phyloP scores from a whole-genome alignment of 2,797 vertebrate genomes.

The Hippopotamyrus pictus region DNA sequence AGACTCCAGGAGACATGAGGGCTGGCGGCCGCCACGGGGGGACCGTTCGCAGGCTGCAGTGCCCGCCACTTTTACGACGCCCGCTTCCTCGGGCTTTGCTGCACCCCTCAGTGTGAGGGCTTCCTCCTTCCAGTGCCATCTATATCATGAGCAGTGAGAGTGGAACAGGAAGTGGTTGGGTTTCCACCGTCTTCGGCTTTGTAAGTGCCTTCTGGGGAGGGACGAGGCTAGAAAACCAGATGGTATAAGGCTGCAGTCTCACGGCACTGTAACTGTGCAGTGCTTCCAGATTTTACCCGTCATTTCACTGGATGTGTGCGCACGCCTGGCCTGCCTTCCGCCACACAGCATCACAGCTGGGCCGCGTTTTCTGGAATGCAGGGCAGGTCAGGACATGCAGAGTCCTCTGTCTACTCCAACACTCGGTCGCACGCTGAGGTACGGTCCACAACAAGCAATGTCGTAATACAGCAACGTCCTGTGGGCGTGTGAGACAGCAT shows the following conservation, averaged over 20 bases:
- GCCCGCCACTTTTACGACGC: not conserved
- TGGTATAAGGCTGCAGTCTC: not conserved
- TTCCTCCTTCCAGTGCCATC: not conserved
- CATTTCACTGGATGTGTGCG: not conserved
- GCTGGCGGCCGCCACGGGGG: not conserved
- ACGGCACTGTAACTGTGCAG: not conserved
- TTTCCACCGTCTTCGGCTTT: not conserved
- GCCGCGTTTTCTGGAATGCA: not conserved
- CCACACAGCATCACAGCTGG: not conserved
- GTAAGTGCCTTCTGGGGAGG: not conserved
- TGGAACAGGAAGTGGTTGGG: not conserved
- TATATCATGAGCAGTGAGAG: not conserved
- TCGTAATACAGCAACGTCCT: not conserved
- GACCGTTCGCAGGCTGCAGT: not conserved
- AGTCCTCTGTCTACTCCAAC: not conserved
- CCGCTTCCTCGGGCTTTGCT: not conserved
- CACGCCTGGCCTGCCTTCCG: not conserved
- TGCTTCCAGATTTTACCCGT: not conserved
- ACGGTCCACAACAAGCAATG: not conserved
- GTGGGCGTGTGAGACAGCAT: not conserved
- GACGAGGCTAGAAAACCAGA: not conserved
- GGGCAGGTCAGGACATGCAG: not conserved
- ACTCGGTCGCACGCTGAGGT: not conserved
- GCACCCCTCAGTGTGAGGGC: not conserved
- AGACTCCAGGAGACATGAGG: not conserved